Percentiles rank a stretch among this genome's conserved stretches.
Conservation (phyloP, 2,888 invertebrate genomes). For the Cantharis flavilabris region DNA sequence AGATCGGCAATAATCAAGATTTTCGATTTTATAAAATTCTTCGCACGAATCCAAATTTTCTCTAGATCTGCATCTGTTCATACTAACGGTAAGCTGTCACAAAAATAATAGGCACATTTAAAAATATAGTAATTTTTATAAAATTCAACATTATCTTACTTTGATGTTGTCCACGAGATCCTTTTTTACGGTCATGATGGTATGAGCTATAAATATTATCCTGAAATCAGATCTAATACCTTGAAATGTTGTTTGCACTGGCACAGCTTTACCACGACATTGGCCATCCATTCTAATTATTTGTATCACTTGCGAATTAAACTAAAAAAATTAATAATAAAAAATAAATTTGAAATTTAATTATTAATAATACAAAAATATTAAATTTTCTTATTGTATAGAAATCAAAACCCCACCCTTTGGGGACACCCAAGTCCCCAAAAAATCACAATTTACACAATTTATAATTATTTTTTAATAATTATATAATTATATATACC, state of each 20-base stretch:
- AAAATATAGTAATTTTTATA: background rate
- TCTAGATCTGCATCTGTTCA: background rate
- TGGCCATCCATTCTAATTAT: background rate
- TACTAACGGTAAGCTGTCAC: background rate
- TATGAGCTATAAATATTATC: background rate
- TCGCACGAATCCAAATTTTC: constrained; percentile 2
- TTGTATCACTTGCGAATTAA: background rate
- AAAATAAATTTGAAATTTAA: no score
- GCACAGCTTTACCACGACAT: background rate
- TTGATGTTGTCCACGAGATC: background rate
- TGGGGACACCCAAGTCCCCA: no score
- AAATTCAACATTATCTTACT: background rate
- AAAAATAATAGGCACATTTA: background rate
- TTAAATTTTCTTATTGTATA: no score
- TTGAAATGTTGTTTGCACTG: background rate
- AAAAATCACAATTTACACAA: no score
- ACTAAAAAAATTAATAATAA: background rate
- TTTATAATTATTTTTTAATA: no score
- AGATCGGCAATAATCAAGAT: background rate
- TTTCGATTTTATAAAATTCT: background rate
- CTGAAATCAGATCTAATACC: background rate
- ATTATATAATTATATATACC: background rate
- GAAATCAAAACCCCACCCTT: no score
- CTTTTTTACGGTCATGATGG: background rate
- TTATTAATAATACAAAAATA: no score